Evolutionary conservation across 2,797 vertebrate species (phyloP).

Genomic region (Rhadinocentrus ornatus): DNA sequence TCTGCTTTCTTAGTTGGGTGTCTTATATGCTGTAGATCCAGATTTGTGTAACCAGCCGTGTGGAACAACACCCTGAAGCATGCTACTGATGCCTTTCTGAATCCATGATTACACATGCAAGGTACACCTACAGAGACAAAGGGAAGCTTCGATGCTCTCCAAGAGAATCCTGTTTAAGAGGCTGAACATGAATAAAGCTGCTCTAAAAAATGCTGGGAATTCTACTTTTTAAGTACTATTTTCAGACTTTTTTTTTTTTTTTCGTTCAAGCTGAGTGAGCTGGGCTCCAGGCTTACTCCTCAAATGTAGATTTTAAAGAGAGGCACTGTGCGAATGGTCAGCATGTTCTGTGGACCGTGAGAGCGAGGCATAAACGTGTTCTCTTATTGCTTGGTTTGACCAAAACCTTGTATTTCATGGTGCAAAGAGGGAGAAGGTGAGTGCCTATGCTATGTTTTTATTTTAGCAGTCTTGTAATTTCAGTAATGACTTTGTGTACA

Average conservation of each 20-base stretch:
- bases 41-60: constrained; percentile 32
- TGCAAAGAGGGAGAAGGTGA: constrained; percentile 11
- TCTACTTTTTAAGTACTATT: constrained; percentile 3
- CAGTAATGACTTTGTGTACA: constrained; percentile 47
- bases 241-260: constrained; percentile 13
- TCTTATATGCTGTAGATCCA: constrained; percentile 37
- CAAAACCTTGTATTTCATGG: constrained; percentile 26
- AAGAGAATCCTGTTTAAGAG: neutral
- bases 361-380: constrained; percentile 9
- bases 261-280: constrained; percentile 23
- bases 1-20: constrained; percentile 12
- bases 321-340: constrained; percentile 5
- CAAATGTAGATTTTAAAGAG: constrained; percentile 2
- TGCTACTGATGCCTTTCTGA: constrained; percentile 74
- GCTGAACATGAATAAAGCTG: constrained; percentile 24
- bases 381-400: constrained; percentile 22
- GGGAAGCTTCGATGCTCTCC: neutral
- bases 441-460: constrained; percentile 68
- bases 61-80: constrained; percentile 45
- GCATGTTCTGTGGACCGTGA: constrained; percentile 9
- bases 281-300: constrained; percentile 16
- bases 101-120: constrained; percentile 55
- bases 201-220: constrained; percentile 32
- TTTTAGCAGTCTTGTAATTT: constrained; percentile 40
- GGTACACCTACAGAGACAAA: constrained; percentile 26